phyloP scores from a whole-genome alignment of 2,113 vertebrate genomes.

The Rhinolophus ferrumequinum region DNA sequence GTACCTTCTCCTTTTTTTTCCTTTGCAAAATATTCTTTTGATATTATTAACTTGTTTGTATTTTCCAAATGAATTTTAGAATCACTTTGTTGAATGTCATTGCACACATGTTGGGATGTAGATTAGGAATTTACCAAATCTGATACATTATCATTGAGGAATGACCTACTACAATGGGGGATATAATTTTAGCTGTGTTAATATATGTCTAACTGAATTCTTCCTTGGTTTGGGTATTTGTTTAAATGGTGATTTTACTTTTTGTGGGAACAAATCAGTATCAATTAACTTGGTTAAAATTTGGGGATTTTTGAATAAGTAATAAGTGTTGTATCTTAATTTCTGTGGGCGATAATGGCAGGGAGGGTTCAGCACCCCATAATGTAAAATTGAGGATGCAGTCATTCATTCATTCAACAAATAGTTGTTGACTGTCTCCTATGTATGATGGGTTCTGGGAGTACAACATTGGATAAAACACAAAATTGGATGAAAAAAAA shows the following conservation, averaged over 20 bases:
- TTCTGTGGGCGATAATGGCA: not conserved
- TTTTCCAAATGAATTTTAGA: slow-evolving; percentile 35
- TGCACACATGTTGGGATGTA: not conserved
- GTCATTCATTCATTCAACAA: slow-evolving; percentile 16
- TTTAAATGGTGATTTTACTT: slow-evolving; percentile 5
- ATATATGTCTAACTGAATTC: not conserved
- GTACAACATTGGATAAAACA: not conserved
- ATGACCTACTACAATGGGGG: not conserved
- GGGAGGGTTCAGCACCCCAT: not conserved
- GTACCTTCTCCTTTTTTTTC: not conserved
- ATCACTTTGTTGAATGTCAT: not conserved
- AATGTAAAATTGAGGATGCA: slow-evolving; percentile 17
- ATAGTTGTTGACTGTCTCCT: not conserved
- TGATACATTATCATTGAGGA: not conserved
- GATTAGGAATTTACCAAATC: not conserved
- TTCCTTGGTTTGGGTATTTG: not conserved
- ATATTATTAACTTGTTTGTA: slow-evolving; percentile 2
- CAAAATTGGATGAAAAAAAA: not conserved
- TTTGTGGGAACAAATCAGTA: not conserved
- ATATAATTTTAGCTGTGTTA: not conserved
- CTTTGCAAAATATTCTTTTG: slow-evolving; percentile 6
- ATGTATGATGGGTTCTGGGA: not conserved
- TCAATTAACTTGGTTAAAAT: not conserved
- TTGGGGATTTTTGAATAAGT: not conserved
- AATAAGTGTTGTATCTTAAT: not conserved